Percentiles rank a stretch among this genome's conserved stretches.
Evolutionary conservation across 1,140 invertebrate species (phyloP).

Genomic region (Drosophila kanapiae): DNA sequence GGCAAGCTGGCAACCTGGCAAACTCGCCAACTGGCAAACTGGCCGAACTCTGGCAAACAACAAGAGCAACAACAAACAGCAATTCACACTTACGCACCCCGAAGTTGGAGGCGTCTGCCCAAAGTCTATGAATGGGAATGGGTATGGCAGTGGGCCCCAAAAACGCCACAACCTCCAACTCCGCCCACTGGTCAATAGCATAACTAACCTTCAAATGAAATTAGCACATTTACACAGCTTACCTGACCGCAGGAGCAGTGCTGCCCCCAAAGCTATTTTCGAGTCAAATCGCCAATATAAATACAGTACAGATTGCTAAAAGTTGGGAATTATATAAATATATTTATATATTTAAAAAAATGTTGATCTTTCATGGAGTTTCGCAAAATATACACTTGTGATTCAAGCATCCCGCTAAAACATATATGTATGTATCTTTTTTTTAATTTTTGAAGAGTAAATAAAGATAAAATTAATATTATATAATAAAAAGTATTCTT

Average conservation of each 20-base stretch:
- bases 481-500: too few relatives aligned
- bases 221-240: slow-evolving; percentile 78
- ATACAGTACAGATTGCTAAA: not conserved
- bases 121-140: slow-evolving; percentile 36
- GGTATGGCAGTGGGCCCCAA: not conserved
- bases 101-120: slow-evolving; percentile 66
- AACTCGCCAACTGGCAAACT: slow-evolving; percentile 56
- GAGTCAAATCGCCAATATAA: not conserved
- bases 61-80: slow-evolving; percentile 70
- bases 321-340: too few relatives aligned
- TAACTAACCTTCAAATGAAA: slow-evolving; percentile 81
- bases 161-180: too few relatives aligned
- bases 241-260: slow-evolving; percentile 60
- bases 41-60: slow-evolving; percentile 47
- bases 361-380: too few relatives aligned
- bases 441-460: too few relatives aligned
- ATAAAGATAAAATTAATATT: too few relatives aligned
- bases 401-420: too few relatives aligned
- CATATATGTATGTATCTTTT: too few relatives aligned
- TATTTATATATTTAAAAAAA: too few relatives aligned
- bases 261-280: not conserved
- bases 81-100: slow-evolving; percentile 79
- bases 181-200: slow-evolving; percentile 63
- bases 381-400: too few relatives aligned
- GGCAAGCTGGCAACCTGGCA: slow-evolving; percentile 48